These are phyloP conservation scores for Saccopteryx leptura DNA, from an alignment of 2,113 vertebrate species.

Conservation along the genomic window DNA sequence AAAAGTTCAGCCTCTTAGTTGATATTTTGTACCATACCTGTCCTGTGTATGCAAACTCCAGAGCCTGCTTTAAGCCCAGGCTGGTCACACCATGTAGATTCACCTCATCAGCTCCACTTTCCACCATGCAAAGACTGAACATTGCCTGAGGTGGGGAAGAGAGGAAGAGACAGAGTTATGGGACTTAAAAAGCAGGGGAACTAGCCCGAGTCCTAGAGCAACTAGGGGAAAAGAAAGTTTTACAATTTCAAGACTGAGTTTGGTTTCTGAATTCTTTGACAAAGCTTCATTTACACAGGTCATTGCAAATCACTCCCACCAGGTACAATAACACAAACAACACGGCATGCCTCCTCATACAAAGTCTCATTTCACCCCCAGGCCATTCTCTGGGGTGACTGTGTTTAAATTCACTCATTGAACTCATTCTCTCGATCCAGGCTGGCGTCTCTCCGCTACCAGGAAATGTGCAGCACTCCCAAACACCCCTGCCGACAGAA, in stretches of 20 bases:
- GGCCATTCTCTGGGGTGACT: background rate
- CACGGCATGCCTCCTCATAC: background rate
- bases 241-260: background rate
- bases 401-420: background rate
- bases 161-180: background rate
- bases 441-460: background rate
- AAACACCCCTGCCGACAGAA: background rate
- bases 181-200: background rate
- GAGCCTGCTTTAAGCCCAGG: conserved; percentile 96
- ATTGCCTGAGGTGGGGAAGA: conserved; percentile 92
- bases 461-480: background rate
- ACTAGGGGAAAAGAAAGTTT: background rate
- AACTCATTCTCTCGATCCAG: background rate
- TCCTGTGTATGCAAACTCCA: conserved; percentile 99
- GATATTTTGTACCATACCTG: conserved; percentile 90
- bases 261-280: background rate
- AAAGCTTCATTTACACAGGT: background rate
- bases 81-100: conserved; percentile 96
- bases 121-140: conserved; percentile 99
- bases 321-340: background rate
- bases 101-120: conserved; percentile 98
- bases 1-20: background rate
- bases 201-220: background rate
- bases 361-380: background rate
- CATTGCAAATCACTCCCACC: background rate